Percentiles rank a stretch among this genome's conserved stretches.
These are phyloP conservation scores for Colistium nudipinnis DNA, from an alignment of 2,113 vertebrate genomes.

Conservation along the genomic window DNA sequence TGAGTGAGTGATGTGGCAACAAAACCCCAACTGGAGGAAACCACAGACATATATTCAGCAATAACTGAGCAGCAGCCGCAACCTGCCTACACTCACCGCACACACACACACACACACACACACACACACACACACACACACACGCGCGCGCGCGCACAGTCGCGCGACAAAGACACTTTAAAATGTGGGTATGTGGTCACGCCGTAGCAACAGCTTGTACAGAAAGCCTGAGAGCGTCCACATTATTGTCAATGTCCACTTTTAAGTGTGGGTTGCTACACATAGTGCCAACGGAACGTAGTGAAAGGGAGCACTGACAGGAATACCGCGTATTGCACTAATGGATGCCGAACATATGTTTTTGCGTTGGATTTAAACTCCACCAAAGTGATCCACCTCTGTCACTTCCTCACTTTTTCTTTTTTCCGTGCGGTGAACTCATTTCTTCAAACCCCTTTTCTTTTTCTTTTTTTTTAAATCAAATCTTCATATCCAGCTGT, in stretches of 20 bases:
- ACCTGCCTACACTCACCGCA: not conserved
- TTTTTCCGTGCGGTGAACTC: not conserved
- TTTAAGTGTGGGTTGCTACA: not conserved
- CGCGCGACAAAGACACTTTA: conserved; percentile 19
- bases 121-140: conserved; percentile 11
- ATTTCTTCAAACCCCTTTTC: conserved; percentile 4
- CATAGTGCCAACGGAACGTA: conserved; percentile 1
- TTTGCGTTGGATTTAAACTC: conserved; percentile 46
- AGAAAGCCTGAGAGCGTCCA: conserved; percentile 13
- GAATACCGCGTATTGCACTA: conserved; percentile 22
- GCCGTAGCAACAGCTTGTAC: conserved; percentile 1
- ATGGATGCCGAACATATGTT: conserved; percentile 58
- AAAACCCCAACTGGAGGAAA: conserved; percentile 39
- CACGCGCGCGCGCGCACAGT: conserved; percentile 7
- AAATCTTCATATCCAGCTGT: not conserved
- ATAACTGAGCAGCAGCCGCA: conserved; percentile 33
- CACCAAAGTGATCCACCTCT: conserved; percentile 30
- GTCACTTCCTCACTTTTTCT: not conserved
- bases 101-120: not conserved
- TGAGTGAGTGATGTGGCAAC: conserved; percentile 31
- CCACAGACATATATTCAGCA: conserved; percentile 56
- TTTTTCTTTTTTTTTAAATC: too few relatives aligned
- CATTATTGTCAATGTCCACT: conserved; percentile 15
- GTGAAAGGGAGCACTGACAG: conserved; percentile 1
- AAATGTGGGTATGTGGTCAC: conserved; percentile 30